Evolutionary conservation across 1,140 invertebrate species (phyloP), one percentile per base, ranked within the genome.

Genomic region (Alviniconcha marisindica): DNA sequence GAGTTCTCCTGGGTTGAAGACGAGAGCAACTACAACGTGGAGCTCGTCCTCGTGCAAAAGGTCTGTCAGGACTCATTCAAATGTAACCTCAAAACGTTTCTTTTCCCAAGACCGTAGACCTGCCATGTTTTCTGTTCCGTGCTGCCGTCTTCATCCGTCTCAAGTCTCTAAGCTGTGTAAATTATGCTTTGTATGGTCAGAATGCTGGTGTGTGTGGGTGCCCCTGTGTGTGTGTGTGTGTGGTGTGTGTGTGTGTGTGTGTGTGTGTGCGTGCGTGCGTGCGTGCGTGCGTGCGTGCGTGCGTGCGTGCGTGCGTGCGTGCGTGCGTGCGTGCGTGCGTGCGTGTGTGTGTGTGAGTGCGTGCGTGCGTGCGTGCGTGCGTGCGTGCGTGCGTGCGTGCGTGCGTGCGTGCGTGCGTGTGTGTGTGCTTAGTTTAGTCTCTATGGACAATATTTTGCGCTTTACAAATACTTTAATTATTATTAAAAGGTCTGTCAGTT

Each of bases 1-100:
- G 51, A 81, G n/a, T 82, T 85, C 4, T 71, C 76, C 21, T 21
- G 71, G 15, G 79, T 51, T 5, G 60, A 73, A 12, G 81, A 77
- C 31, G 81, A 77, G 42, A 48, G 77, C 51, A 73, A 78, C 28
- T 82, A 79, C 15, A 48, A 51, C 18, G 42, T 85, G 56, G 66
- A 85, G 28, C 81, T 69, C 14, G 33, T 80, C 15, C 40, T 80
- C 2, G 48, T 82, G 51, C 80, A 82, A 73, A 71, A 10, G 54
- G 78, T 63, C 77, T 54, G 36, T 10, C 36, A n/a, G 14, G n/a
- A n/a, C n/a, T n/a, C n/a, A n/a, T n/a, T n/a, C n/a, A n/a, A n/a
- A n/a, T n/a, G n/a, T n/a, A n/a, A n/a, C n/a, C n/a, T n/a, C n/a
- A n/a, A n/a, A n/a, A n/a, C n/a, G n/a, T n/a, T n/a, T n/a, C n/a